Evolutionary conservation across 2,113 vertebrate species (phyloP).

Genomic region (Eulemur macaco): DNA sequence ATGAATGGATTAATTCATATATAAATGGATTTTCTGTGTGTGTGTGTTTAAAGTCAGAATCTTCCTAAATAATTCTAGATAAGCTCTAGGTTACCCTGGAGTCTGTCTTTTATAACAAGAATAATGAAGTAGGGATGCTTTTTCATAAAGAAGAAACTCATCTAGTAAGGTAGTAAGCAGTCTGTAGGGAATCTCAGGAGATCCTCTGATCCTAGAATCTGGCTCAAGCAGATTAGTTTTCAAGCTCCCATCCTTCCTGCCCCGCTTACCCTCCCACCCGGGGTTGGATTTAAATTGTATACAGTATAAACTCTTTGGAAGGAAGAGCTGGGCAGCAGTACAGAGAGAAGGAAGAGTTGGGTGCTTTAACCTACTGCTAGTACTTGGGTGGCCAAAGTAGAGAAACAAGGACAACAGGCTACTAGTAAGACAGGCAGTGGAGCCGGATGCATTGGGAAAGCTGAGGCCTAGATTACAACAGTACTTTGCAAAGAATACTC

Average conservation of each 20-base stretch:
- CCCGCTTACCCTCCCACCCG: neutral
- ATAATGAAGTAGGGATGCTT: neutral
- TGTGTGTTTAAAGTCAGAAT: neutral
- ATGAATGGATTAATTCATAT: constrained; percentile 15
- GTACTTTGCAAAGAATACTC: neutral
- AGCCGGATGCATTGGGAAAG: neutral
- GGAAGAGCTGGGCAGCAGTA: neutral
- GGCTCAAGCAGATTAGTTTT: neutral
- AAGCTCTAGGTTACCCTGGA: neutral
- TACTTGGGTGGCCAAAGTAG: neutral
- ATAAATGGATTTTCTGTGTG: neutral
- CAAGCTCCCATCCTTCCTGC: neutral
- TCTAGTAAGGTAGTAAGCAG: neutral
- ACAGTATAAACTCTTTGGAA: neutral
- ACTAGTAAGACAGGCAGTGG: neutral
- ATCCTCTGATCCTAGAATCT: neutral
- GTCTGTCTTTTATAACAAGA: neutral
- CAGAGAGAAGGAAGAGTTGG: neutral
- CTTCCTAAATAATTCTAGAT: constrained; percentile 17
- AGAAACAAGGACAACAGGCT: neutral
- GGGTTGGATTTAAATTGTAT: neutral
- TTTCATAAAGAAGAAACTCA: neutral
- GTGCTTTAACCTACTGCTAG: neutral
- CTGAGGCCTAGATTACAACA: neutral
- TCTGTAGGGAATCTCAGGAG: neutral